These are phyloP conservation scores for Styela plicata DNA, from an alignment of 23 tunicate species.

Conservation along the genomic window DNA sequence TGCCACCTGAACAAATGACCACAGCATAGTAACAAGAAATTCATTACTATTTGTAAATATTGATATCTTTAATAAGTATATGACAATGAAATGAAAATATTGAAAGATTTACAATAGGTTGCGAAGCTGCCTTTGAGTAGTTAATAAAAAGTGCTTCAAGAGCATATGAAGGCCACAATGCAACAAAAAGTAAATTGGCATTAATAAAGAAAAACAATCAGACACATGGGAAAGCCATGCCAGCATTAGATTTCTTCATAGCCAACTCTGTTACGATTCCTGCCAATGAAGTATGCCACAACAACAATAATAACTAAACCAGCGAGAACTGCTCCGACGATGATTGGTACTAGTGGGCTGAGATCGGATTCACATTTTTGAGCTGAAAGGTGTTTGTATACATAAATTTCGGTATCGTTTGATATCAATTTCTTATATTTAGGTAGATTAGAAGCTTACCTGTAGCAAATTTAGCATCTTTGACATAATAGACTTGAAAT, in stretches of 20 bases:
- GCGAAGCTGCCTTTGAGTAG: not conserved
- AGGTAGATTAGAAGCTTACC: too few species aligned
- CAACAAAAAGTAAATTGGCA: not conserved
- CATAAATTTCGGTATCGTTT: not conserved
- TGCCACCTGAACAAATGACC: too few species aligned
- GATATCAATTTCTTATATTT: too few species aligned
- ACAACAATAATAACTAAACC: conserved; percentile 72
- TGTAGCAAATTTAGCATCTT: conserved; percentile 48
- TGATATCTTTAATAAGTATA: too few species aligned
- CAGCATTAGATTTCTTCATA: conserved; percentile 72
- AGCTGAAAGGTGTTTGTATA: conserved; percentile 21
- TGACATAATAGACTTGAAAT: conserved; percentile 60
- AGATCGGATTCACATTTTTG: conserved; percentile 48
- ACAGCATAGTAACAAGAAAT: too few species aligned
- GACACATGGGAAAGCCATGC: not conserved
- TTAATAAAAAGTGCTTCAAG: not conserved
- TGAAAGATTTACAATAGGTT: too few species aligned
- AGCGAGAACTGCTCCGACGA: conserved; percentile 88
- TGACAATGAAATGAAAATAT: too few species aligned
- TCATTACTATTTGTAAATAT: too few species aligned
- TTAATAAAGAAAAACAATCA: not conserved
- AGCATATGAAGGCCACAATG: not conserved
- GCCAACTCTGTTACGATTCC: conserved; percentile 73
- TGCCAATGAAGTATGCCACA: conserved; percentile 82
- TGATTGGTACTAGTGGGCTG: conserved; percentile 86